Evolutionary conservation across 2,113 vertebrate species (phyloP), one percentile per base, ranked within the genome.

Genomic region (Lanius ludovicianus): DNA sequence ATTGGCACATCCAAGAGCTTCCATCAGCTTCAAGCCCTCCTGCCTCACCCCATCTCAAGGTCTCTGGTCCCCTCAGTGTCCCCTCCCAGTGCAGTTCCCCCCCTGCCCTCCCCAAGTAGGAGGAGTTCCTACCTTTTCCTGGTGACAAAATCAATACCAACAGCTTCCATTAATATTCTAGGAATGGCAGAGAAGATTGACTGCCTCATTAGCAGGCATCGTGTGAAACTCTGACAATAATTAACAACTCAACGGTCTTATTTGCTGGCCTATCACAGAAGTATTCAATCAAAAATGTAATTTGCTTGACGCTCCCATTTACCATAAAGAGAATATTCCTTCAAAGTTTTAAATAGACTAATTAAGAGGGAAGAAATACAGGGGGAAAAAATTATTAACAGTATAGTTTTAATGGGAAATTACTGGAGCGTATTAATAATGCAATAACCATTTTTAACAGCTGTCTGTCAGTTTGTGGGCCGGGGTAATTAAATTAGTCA

Each of bases 211-310:
- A 98, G 97, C 97, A 98, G 89, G 97, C 97, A 24, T 98, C 84
- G 91, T 95, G 96, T 98, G 97, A 97, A 98, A 97, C 96, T 97
- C 97, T 98, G 98, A 98, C 98, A 98, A 98, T 98, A 98, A 98
- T 98, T 98, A 98, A 98, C 98, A 98, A 97, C 98, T 98, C 97
- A 96, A 97, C 97, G 84, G 90, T 98, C 98, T 98, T 98, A 98
- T 98, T 98, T 98, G 97, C 98, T 98, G 97, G 97, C 98, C 98
- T 98, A 98, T 98, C 98, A 97, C 97, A 98, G 98, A 98, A 98
- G 98, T 98, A 97, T 97, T 98, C 98, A 98, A 98, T 98, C 98
- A 98, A 98, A 98, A 98, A 98, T 98, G 98, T 98, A 98, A 98
- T 98, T 98, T 98, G 96, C 97, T 97, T 83, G 10, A 97, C 89